Base-by-base conservation (phyloP, 1,140 invertebrate species). In the Nautilus pompilius region DNA sequence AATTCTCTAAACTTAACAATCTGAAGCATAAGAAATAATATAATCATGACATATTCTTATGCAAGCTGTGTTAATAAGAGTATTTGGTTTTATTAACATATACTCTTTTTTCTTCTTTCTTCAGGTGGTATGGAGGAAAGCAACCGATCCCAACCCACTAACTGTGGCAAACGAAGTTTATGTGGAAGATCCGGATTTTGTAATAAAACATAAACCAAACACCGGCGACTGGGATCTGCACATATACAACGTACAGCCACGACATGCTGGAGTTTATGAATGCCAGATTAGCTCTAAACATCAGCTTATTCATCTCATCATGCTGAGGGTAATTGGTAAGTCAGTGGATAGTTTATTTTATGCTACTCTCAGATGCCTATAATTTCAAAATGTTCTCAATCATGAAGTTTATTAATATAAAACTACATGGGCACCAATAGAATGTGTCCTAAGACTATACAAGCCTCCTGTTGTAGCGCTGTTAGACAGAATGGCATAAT, bases 211-310 rank as follows among this genome's bases (percentile, higher is more conserved):
- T 49, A 58, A 64, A 24, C 62, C 68, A 2, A 30, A 58, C 5
- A 48, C 54, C 5, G 28, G 62, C 49, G 54, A 70, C 29, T 75
- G 73, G 73, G 70, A 73, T 58, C 66, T 75, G 33, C 48, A 71
- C 29, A 75, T 75, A 29, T 66, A 67, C 45, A 63, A 70, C 29
- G 69, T 75, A 24, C 36, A 55, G 22, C 63, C 61, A 29, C 30
- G 58, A 29, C 71, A 75, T 34, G 60, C 66, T 13, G 73, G 73
- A 0, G 65, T 72, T 10, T 75, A 75, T 57, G 73, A 75, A 64
- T 75, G 73, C 66, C 73, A 75, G 63, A 62, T 75, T 36, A 71
- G 69, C 63, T 70, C 73, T n/a, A 70, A 62, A 46, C 63, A 70
- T 53, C 58, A 66, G 6, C 54, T 66, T 28, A 66, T 71, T 17